Evolutionary conservation across 2,113 vertebrate genomes (phyloP).

Genomic region (Saimiri boliviensis): DNA sequence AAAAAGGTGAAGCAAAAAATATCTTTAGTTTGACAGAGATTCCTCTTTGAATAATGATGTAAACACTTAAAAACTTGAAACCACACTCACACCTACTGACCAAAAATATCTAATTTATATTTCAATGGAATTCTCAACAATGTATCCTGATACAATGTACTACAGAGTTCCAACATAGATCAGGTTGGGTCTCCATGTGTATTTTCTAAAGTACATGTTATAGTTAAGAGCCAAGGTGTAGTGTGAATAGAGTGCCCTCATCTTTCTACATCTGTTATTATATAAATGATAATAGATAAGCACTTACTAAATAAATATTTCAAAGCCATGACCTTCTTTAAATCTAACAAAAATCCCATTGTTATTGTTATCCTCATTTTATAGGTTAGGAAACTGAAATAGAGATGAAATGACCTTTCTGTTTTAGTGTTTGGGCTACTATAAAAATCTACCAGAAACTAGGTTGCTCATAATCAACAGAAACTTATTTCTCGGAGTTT

Average conservation of each 20-base stretch:
- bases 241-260: neutral
- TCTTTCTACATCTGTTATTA: neutral
- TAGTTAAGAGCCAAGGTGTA: neutral
- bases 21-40: neutral
- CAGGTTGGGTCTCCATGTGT: no score
- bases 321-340: neutral
- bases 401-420: neutral
- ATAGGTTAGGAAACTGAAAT: neutral
- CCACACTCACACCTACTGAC: neutral
- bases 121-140: neutral
- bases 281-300: neutral
- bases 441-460: neutral
- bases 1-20: neutral
- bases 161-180: neutral
- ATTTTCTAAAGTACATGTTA: neutral
- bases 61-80: neutral
- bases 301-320: neutral
- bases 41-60: neutral
- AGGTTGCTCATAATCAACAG: neutral
- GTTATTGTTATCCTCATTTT: neutral
- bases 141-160: neutral
- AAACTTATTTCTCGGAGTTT: neutral
- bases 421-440: neutral
- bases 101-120: neutral
- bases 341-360: neutral